A percentile compares a stretch with the other conserved stretches of the same genome.
phyloP scores from a whole-genome alignment of 2,888 invertebrate species.

The Nemoura dubitans region DNA sequence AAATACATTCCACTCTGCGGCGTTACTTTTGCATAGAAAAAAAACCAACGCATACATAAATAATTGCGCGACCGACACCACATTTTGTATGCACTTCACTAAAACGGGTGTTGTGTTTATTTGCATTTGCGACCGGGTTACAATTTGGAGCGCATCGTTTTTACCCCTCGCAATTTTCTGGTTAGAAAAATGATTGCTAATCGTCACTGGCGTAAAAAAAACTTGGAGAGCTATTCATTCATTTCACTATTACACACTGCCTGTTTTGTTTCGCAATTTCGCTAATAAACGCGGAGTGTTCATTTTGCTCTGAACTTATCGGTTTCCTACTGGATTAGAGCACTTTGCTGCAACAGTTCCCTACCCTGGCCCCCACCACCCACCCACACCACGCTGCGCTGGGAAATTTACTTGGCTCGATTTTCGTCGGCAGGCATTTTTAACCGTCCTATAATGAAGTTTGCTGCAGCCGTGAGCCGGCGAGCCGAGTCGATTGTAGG shows the following conservation, averaged over 20 bases:
- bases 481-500: neutral
- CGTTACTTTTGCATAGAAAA: neutral
- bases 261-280: neutral
- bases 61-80: neutral
- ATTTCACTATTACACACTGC: neutral
- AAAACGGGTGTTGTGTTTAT: neutral
- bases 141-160: neutral
- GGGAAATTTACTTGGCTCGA: conserved; percentile 7
- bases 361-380: neutral
- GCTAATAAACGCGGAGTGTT: neutral
- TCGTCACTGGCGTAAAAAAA: neutral
- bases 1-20: neutral
- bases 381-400: neutral
- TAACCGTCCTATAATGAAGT: neutral
- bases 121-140: neutral
- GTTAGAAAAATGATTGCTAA: neutral
- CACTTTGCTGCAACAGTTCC: neutral
- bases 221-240: neutral
- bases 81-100: neutral
- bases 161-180: neutral
- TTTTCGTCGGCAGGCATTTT: conserved; percentile 7
- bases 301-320: conserved; percentile 4
- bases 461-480: neutral
- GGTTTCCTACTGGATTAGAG: conserved; percentile 7
- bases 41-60: neutral